Percentiles rank a stretch among this genome's conserved stretches.
These are phyloP conservation scores for Rattus norvegicus DNA, from an alignment of 2,113 vertebrate genomes.

Conservation along the genomic window GRCr8 NC_086037.1:68322501-68323000, in stretches of 20 bases:
- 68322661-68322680: not conserved
- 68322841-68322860: not conserved
- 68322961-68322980: not conserved
- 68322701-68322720: not conserved
- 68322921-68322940: not conserved
- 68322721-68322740: not conserved
- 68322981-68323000: not conserved
- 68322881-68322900: not conserved
- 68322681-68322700: not conserved
- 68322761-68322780: not conserved
- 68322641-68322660: not conserved
- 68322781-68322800: not conserved
- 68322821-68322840: not conserved
- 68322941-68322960: too few relatives aligned
- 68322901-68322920: too few relatives aligned
- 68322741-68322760: not conserved
- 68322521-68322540: not conserved
- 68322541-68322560: not conserved
- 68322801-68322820: not conserved
- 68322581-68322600: not conserved
- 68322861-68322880: not conserved
- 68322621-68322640: not conserved
- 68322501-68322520: too few relatives aligned
- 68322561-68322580: not conserved
- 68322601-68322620: not conserved